phyloP scores from a whole-genome alignment of 2,113 vertebrate genomes.

The Turnix velox region DNA sequence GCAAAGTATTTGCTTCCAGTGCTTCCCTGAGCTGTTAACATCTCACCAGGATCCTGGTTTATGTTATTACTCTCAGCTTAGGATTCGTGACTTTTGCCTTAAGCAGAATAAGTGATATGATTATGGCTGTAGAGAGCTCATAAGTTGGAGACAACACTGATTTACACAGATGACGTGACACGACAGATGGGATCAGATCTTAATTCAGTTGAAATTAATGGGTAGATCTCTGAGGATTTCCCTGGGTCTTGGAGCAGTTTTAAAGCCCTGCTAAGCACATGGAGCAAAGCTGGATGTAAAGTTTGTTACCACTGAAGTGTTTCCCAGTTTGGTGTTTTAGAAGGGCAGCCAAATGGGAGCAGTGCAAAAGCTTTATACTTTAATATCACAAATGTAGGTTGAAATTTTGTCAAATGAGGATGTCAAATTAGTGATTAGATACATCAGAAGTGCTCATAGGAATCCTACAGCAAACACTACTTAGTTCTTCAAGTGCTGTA shows the following conservation, averaged over 20 bases:
- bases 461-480: not conserved
- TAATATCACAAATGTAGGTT: not conserved
- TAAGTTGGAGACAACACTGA: not conserved
- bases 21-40: not conserved
- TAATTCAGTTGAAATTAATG: not conserved
- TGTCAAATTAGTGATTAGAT: not conserved
- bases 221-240: not conserved
- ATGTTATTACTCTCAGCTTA: not conserved
- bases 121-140: conserved; percentile 18
- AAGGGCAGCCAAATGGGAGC: not conserved
- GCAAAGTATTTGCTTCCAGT: not conserved
- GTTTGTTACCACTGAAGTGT: not conserved
- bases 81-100: conserved; percentile 27
- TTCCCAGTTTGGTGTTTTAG: not conserved
- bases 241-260: not conserved
- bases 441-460: not conserved
- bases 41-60: not conserved
- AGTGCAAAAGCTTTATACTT: not conserved
- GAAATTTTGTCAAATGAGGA: not conserved
- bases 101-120: not conserved
- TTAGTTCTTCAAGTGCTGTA: not conserved
- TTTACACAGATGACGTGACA: not conserved
- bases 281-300: not conserved
- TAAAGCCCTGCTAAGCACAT: not conserved
- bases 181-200: not conserved